Evolutionary conservation across 1,140 invertebrate species (phyloP).

Genomic region (Steinernema khuongi): DNA sequence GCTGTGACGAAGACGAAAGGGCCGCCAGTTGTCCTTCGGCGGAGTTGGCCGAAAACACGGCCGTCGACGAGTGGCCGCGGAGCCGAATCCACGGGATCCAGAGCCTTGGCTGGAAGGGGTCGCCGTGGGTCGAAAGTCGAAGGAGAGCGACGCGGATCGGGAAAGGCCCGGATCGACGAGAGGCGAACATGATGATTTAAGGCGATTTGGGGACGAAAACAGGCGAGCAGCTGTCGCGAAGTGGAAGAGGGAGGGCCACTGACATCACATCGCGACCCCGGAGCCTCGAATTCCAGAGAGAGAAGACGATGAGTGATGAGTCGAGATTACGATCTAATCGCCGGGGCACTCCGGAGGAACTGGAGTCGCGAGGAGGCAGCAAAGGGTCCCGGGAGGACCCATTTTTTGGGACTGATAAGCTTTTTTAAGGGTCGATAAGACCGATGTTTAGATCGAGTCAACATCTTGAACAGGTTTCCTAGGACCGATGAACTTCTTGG

Average conservation of each 20-base stretch:
- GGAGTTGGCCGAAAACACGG: neutral
- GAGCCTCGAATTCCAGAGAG: slow-evolving; percentile 7
- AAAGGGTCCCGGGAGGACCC: no score
- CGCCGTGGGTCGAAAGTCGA: neutral
- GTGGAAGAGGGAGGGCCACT: neutral
- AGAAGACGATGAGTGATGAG: slow-evolving; percentile 1
- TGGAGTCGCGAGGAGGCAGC: no score
- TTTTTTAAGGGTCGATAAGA: no score
- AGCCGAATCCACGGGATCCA: neutral
- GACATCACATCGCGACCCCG: slow-evolving; percentile 1
- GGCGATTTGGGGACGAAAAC: neutral
- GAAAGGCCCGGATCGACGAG: neutral
- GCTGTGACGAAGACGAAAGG: neutral
- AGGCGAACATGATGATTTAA: neutral
- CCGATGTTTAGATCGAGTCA: no score
- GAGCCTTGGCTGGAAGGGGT: neutral
- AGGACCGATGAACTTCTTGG: no score
- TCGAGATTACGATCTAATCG: neutral
- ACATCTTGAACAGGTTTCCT: no score
- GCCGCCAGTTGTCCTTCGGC: slow-evolving; percentile 9
- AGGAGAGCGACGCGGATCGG: neutral
- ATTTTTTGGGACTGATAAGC: no score
- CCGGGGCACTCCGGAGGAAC: neutral
- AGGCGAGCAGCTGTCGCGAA: neutral
- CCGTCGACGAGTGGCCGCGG: no score